Evolutionary conservation across 2,797 vertebrate genomes (phyloP).

Genomic region (Dermochelys coriacea): DNA sequence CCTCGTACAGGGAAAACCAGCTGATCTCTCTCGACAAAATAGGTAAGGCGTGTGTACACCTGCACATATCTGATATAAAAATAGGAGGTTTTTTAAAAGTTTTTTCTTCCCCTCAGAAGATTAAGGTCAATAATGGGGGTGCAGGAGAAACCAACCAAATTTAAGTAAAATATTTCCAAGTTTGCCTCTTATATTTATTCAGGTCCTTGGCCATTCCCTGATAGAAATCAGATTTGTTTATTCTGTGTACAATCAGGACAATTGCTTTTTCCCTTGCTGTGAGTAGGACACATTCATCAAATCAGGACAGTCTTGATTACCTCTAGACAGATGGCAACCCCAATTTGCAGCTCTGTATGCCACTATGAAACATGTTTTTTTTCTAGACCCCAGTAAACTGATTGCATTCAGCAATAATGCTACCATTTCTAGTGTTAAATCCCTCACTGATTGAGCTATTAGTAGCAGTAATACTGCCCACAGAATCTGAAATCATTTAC

Average conservation of each 20-base stretch:
- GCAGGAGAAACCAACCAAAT: background rate
- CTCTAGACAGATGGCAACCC: conserved; percentile 26
- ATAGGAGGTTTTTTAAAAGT: background rate
- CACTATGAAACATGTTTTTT: background rate
- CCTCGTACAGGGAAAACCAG: no score
- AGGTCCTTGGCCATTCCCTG: background rate
- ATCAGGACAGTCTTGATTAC: conserved; percentile 22
- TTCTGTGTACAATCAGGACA: conserved; percentile 1
- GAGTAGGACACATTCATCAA: conserved; percentile 19
- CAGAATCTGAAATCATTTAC: background rate
- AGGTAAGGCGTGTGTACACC: no score
- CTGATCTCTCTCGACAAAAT: background rate
- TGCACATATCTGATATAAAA: background rate
- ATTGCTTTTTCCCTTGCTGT: background rate
- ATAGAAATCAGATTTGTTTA: conserved; percentile 42
- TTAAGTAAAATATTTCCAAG: background rate
- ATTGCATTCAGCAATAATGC: background rate
- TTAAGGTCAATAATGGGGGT: background rate
- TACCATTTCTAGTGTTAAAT: background rate
- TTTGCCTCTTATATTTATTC: background rate
- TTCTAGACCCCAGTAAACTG: background rate
- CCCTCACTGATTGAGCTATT: conserved; percentile 14
- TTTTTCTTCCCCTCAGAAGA: background rate
- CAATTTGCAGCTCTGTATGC: background rate
- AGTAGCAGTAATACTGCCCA: background rate